Percentiles rank a stretch among this genome's conserved stretches.
These are phyloP conservation scores for Neogale vison DNA, from an alignment of 2,113 vertebrate genomes.

Conservation along the genomic window DNA sequence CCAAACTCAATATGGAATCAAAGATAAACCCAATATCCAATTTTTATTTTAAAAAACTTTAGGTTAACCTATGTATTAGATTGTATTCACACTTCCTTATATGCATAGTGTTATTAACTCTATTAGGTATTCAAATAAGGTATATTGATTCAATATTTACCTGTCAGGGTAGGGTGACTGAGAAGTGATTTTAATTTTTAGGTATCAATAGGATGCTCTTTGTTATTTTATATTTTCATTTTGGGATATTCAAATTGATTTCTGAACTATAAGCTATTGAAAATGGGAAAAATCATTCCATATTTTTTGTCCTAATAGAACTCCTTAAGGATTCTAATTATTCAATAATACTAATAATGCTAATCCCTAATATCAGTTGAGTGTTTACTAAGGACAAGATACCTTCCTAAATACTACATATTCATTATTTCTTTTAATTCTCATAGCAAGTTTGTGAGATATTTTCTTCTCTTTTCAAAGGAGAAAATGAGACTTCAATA, in stretches of 20 bases:
- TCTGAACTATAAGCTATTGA: constrained; percentile 51
- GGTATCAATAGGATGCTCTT: not conserved
- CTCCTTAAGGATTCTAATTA: not conserved
- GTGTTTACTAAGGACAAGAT: not conserved
- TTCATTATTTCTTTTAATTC: constrained; percentile 20
- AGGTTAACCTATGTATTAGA: not conserved
- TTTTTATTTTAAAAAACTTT: constrained; percentile 34
- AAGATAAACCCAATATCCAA: not conserved
- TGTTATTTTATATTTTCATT: constrained; percentile 1
- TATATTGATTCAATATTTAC: constrained; percentile 10
- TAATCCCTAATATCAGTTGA: not conserved
- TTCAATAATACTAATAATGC: not conserved
- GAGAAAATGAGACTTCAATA: not conserved
- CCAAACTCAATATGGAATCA: not conserved
- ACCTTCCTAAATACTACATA: not conserved
- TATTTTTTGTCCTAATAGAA: not conserved
- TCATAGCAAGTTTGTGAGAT: not conserved
- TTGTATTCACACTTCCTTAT: constrained; percentile 13
- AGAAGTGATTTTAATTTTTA: constrained; percentile 38
- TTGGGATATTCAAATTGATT: constrained; percentile 11
- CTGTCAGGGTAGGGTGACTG: not conserved
- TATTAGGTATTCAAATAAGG: constrained; percentile 7
- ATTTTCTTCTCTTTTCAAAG: not conserved
- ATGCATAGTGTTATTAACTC: not conserved
- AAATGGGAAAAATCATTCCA: not conserved